Base-by-base conservation (phyloP, 2,797 vertebrate species). In the Alauda arvensis region DNA sequence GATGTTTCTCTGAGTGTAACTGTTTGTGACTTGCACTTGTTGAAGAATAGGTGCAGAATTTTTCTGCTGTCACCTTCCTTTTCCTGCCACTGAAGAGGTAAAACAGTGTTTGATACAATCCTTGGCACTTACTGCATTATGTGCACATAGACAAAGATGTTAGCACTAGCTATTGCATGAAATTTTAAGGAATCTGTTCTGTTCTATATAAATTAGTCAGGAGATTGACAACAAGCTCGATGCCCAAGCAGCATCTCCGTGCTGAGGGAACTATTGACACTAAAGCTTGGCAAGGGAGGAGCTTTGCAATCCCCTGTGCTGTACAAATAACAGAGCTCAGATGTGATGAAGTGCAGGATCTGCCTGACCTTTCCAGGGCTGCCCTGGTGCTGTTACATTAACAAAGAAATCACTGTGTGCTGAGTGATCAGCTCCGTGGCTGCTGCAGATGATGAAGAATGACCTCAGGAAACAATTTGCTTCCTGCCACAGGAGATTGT, bases 341-440 rank as follows among this genome's bases (percentile, higher is more conserved):
- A 76, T 85, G 75, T 71, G 61, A 84, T 88, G 87, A 52, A 89
- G 49, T 56, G 39, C 39, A 43, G 49, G 76, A 53, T 83, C 87
- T 80, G 63, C 16, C 5, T 85, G 88, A 90, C 51, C 60, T 96
- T 96, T 91, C 48, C 51, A 60, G 40, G 28, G 9, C 23, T 14
- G n/a, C 25, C 11, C 31, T 62, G 28, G 46, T 82, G 59, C 49
- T 52, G 85, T 89, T 82, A 33, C 53, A 52, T 68, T 92, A 92
- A 83, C 79, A 79, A 92, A 90, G 48, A 65, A 93, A 85, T 57
- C 45, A 18, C 14, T 33, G 62, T 77, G 55, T 87, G 77, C 24
- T 55, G 59, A 76, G 25, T 1, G 10, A 76, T 88, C 75, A 81
- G 55, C 46, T 93, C 40, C 59, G 12, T 68, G 76, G 7, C 63